These are phyloP conservation scores for Brevimyrus niger DNA, from an alignment of 2,113 vertebrate genomes.

Conservation along the genomic window DNA sequence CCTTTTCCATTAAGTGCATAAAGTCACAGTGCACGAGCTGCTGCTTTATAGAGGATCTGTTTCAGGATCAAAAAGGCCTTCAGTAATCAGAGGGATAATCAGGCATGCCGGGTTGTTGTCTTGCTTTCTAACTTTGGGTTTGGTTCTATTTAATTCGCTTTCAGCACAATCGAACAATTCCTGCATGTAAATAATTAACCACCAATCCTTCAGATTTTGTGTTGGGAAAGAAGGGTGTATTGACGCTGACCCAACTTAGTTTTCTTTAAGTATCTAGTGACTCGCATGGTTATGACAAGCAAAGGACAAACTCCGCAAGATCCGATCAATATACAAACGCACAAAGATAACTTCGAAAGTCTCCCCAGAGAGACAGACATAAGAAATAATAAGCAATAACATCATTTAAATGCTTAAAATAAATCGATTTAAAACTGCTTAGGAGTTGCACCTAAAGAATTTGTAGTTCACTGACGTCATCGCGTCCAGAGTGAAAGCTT, in stretches of 20 bases:
- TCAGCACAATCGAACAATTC: neutral
- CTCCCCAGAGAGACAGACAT: neutral
- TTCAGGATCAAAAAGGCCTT: neutral
- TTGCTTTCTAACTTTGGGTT: neutral
- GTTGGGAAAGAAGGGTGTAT: neutral
- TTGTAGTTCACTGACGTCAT: neutral
- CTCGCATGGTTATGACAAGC: neutral
- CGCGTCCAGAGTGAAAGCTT: neutral
- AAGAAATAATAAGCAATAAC: neutral
- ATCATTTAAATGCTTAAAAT: neutral
- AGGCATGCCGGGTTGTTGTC: neutral
- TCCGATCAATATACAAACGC: neutral
- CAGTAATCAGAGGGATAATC: neutral
- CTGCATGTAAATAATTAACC: neutral
- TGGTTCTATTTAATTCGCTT: neutral
- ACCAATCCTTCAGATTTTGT: neutral
- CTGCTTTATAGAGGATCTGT: neutral
- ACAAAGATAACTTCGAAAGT: neutral
- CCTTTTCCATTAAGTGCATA: neutral
- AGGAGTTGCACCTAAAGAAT: neutral
- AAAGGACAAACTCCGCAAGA: neutral
- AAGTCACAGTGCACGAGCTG: neutral
- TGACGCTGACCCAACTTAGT: neutral
- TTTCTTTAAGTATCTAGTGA: neutral
- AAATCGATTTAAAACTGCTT: neutral